These are phyloP conservation scores for Yponomeuta malinellus DNA, from an alignment of 2,888 invertebrate genomes.

Conservation along the genomic window DNA sequence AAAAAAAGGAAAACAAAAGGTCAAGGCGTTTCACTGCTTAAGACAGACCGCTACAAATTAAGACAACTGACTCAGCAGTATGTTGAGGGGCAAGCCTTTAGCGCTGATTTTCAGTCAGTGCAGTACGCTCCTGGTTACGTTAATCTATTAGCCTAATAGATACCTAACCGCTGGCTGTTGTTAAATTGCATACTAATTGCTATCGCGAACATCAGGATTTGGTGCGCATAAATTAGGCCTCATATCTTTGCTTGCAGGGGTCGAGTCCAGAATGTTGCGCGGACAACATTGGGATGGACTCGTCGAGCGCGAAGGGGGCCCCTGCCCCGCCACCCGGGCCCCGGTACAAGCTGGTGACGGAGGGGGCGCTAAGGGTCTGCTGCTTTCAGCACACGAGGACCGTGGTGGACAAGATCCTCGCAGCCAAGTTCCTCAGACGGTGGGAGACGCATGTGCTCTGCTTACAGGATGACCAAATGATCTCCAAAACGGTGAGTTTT, in stretches of 20 bases:
- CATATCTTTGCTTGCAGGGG: slow-evolving; percentile 41
- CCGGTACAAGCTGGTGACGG: slow-evolving; percentile 81
- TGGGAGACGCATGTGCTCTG: slow-evolving; percentile 86
- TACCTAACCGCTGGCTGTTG: too few relatives aligned
- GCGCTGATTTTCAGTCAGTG: too few relatives aligned
- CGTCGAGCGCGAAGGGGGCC: slow-evolving; percentile 40
- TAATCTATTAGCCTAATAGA: too few relatives aligned
- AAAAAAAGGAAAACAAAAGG: too few relatives aligned
- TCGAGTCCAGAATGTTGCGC: slow-evolving; percentile 73
- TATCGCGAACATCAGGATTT: too few relatives aligned
- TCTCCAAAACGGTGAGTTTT: slow-evolving; percentile 82
- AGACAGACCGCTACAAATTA: too few relatives aligned
- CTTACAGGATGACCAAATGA: slow-evolving; percentile 80
- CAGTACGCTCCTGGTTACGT: too few relatives aligned
- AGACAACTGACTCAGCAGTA: too few relatives aligned
- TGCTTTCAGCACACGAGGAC: slow-evolving; percentile 85
- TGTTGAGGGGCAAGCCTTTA: too few relatives aligned
- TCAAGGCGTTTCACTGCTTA: too few relatives aligned
- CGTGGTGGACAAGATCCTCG: slow-evolving; percentile 85
- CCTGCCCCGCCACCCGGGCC: slow-evolving; percentile 73
- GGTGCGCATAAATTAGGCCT: too few relatives aligned
- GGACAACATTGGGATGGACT: slow-evolving; percentile 59
- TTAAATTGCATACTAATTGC: too few relatives aligned
- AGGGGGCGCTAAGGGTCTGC: slow-evolving; percentile 84
- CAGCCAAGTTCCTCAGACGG: slow-evolving; percentile 83